Percentiles rank a stretch among this genome's conserved stretches.
phyloP scores from a whole-genome alignment of 2,113 vertebrate species.

The Anolis carolinensis region DNA sequence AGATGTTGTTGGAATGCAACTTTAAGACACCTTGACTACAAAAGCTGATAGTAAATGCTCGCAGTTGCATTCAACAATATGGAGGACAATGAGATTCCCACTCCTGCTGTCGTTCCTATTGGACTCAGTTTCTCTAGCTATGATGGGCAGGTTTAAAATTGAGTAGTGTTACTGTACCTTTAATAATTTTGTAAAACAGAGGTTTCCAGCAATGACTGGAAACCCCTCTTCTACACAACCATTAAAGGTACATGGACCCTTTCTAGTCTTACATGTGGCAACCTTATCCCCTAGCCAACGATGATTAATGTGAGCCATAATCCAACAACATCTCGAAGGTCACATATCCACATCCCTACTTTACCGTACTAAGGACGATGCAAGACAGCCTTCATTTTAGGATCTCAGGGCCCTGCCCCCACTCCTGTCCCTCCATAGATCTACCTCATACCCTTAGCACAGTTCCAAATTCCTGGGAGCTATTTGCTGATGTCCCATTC shows the following conservation, averaged over 20 bases:
- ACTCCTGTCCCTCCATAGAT: neutral
- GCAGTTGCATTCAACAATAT: neutral
- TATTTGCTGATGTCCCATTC: slow-evolving; percentile 30
- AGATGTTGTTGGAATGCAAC: neutral
- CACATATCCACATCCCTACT: neutral
- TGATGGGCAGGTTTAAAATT: no score
- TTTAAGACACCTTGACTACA: neutral
- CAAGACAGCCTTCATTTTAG: neutral
- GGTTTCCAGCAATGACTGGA: no score
- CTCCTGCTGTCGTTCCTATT: neutral
- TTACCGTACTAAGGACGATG: neutral
- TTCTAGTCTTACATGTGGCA: no score
- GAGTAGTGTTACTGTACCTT: no score
- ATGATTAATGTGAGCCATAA: neutral
- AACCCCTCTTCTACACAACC: no score
- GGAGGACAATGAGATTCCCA: neutral
- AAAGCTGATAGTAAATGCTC: neutral
- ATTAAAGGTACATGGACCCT: no score
- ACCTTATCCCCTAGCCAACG: neutral
- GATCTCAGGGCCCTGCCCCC: neutral
- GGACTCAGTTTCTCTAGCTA: no score
- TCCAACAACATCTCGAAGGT: neutral
- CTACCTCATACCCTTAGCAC: neutral
- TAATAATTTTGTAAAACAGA: no score
- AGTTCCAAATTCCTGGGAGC: neutral